A percentile compares a stretch with the other conserved stretches of the same genome.
These are phyloP conservation scores for Drosophila diplacantha DNA, from an alignment of 2,888 invertebrate species.

Conservation along the genomic window DNA sequence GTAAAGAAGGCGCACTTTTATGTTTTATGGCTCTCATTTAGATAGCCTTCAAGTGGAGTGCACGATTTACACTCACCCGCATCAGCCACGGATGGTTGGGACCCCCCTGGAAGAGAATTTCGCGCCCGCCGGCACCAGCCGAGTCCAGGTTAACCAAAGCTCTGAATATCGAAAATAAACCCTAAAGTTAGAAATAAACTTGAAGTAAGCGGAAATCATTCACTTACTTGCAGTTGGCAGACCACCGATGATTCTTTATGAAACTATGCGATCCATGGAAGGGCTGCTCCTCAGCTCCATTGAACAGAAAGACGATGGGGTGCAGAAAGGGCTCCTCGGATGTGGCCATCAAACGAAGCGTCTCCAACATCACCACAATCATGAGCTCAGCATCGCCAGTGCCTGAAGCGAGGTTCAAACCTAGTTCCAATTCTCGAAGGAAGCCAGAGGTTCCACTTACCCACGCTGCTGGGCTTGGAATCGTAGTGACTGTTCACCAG, in stretches of 20 bases:
- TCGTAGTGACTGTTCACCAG: slow-evolving; percentile 96
- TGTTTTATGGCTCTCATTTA: slow-evolving; percentile 19
- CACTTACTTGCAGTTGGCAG: slow-evolving; percentile 81
- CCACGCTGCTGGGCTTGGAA: slow-evolving; percentile 91
- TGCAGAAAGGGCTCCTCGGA: slow-evolving; percentile 78
- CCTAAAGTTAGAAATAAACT: background rate
- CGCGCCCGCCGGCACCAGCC: slow-evolving; percentile 93
- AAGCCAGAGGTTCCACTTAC: slow-evolving; percentile 58
- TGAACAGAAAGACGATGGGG: slow-evolving; percentile 82
- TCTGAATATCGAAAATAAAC: slow-evolving; percentile 50
- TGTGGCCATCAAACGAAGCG: slow-evolving; percentile 78
- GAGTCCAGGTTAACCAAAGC: slow-evolving; percentile 94
- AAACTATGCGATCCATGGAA: slow-evolving; percentile 84
- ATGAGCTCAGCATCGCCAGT: slow-evolving; percentile 83
- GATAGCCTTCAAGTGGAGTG: slow-evolving; percentile 26
- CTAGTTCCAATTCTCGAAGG: background rate
- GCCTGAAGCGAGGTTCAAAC: slow-evolving; percentile 58
- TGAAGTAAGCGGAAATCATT: rapidly evolving
- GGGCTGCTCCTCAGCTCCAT: slow-evolving; percentile 83
- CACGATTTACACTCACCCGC: slow-evolving; percentile 74
- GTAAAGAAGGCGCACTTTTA: slow-evolving; percentile 6
- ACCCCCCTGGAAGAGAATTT: slow-evolving; percentile 92
- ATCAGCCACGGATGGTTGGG: slow-evolving; percentile 85
- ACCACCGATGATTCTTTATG: slow-evolving; percentile 87
- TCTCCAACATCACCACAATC: slow-evolving; percentile 82